Percentiles rank a stretch among this genome's conserved stretches.
These are phyloP conservation scores for Vultur gryphus DNA, from an alignment of 2,797 vertebrate genomes.

Conservation along the genomic window DNA sequence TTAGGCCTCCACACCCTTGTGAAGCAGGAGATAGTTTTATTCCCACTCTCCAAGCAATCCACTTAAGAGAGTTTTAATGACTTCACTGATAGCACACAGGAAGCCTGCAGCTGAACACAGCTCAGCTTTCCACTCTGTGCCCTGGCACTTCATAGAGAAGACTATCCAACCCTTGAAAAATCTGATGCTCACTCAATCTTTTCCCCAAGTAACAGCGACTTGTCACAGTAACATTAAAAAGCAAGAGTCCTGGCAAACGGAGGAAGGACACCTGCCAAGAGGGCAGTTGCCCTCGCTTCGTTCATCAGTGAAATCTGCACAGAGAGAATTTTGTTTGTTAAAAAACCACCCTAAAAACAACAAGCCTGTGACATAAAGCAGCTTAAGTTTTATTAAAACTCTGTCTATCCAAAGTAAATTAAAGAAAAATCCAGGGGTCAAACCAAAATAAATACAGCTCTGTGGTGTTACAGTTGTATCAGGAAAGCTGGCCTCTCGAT, in stretches of 20 bases:
- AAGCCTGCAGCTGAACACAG: background rate
- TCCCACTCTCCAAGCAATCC: background rate
- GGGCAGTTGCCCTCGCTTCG: background rate
- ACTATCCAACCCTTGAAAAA: background rate
- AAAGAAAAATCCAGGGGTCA: slow-evolving; percentile 40
- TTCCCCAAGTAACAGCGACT: background rate
- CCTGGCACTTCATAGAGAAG: rapidly evolving
- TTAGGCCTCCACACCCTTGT: background rate
- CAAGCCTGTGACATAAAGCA: slow-evolving; percentile 32
- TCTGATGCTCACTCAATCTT: background rate
- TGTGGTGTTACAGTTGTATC: background rate
- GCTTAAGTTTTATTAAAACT: slow-evolving; percentile 49
- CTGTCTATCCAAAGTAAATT: slow-evolving; percentile 51
- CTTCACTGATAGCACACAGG: background rate
- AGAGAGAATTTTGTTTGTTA: background rate
- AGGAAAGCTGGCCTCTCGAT: background rate
- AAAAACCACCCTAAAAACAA: slow-evolving; percentile 31
- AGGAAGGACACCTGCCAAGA: background rate
- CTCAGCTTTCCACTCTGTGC: background rate
- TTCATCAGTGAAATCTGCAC: background rate
- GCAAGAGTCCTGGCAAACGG: background rate
- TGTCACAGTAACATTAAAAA: background rate
- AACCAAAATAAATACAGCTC: slow-evolving; percentile 45
- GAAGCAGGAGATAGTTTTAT: background rate
- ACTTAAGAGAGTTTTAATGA: background rate